Evolutionary conservation across 2,888 invertebrate species (phyloP), one percentile per base, ranked within the genome.

Genomic region (Drosophila mercatorum): DNA sequence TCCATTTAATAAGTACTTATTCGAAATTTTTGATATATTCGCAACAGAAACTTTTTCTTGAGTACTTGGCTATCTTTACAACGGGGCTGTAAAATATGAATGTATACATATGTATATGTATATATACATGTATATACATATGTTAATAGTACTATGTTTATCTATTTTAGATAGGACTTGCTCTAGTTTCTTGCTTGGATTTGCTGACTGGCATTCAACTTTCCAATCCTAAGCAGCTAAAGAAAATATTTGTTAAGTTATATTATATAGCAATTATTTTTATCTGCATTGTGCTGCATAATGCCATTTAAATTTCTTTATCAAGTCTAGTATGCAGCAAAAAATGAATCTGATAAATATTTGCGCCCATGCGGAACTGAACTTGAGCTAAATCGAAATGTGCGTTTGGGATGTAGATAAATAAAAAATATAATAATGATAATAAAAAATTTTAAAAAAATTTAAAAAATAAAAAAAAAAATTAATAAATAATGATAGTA

Each of bases 141-240:
- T 59, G 8, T 26, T 5, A n/a, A 47, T 43, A 17, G 22, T 10
- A 36, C 7, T n/a, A 10, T 43, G 44, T 14, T 68, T 58, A 74
- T 58, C 57, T 53, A 40, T n/a, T 56, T 60, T 26, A 75, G 76
- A 73, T 75, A 73, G 59, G 49, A 44, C 40, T 43, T 38, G 57
- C 26, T 57, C 56, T 28, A 74, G 43, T 57, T 61, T 44, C n/a
- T 49, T 65, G 51, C 49, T 46, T 58, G 55, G 5, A 17, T 36
- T 22, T 17, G 10, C 5, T 34, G 52, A 11, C 11, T 38, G 36
- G 7, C 44, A 31, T 12, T 36, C 22, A 61, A 44, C 49, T 49
- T 36, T 46, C 40, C 11, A 1, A 38, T 31, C 14, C 22, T 17
- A 8, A 26, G 8, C 7, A 38, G 38, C 52, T 36, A 26, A 52